phyloP scores from a whole-genome alignment of 2,888 invertebrate species.

The Bellardia pandia region DNA sequence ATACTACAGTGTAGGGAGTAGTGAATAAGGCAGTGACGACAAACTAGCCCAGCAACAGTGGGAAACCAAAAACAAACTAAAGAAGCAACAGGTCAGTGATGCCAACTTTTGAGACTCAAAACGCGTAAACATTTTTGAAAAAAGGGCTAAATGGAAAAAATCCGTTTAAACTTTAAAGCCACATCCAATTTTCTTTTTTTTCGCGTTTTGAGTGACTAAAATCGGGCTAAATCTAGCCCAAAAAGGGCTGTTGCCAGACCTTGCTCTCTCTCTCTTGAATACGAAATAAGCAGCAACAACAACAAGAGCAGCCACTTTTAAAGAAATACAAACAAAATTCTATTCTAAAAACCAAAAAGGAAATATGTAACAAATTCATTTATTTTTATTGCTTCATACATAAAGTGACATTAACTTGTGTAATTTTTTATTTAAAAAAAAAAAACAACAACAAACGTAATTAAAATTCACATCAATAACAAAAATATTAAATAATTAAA shows the following conservation, averaged over 20 bases:
- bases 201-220: no score
- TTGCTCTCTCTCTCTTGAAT: conserved; percentile 35
- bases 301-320: neutral
- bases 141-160: no score
- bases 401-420: conserved; percentile 56
- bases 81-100: conserved; percentile 65
- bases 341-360: conserved; percentile 23
- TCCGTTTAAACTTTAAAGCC: no score
- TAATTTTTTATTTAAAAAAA: conserved; percentile 10
- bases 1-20: conserved; percentile 53
- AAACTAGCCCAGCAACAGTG: no score
- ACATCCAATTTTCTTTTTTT: no score
- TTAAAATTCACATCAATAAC: conserved; percentile 35
- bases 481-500: conserved; percentile 26
- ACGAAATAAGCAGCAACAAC: conserved; percentile 63
- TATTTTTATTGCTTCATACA: neutral
- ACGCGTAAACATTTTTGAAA: no score
- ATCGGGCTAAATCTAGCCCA: no score
- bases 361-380: conserved; percentile 40
- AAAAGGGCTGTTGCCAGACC: conserved; percentile 8
- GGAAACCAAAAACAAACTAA: conserved; percentile 70
- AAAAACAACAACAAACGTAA: conserved; percentile 41
- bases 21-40: conserved; percentile 64
- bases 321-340: neutral
- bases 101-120: no score